phyloP scores from a whole-genome alignment of 1,140 invertebrate species.

The Drosophila orosa region DNA sequence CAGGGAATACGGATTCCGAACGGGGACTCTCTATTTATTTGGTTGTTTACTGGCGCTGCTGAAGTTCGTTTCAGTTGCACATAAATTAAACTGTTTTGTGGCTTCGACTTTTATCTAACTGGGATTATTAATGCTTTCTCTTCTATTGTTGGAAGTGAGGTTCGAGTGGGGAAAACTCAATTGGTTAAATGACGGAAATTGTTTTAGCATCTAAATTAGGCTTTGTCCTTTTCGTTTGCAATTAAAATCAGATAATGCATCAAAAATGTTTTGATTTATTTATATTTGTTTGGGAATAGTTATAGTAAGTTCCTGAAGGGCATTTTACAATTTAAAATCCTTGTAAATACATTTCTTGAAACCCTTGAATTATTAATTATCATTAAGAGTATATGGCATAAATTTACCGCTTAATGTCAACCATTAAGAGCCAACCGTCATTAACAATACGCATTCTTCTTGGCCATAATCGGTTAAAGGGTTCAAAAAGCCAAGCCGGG shows the following conservation, averaged over 20 bases:
- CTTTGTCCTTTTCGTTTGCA: neutral
- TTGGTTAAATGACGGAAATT: conserved; percentile 28
- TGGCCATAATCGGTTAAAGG: conserved; percentile 41
- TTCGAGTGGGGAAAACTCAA: conserved; percentile 6
- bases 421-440: conserved; percentile 25
- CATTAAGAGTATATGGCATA: conserved; percentile 2
- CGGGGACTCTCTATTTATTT: conserved; percentile 7
- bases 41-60: neutral
- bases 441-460: conserved; percentile 23
- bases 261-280: neutral
- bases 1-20: conserved; percentile 5
- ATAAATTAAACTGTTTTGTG: conserved; percentile 41
- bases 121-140: conserved; percentile 40
- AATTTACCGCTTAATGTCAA: conserved; percentile 5
- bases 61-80: conserved; percentile 10
- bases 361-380: neutral
- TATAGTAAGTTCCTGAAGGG: neutral
- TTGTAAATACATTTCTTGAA: neutral
- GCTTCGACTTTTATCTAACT: conserved; percentile 24
- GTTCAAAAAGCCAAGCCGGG: conserved; percentile 39
- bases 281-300: neutral
- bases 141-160: neutral
- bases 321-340: too few relatives aligned
- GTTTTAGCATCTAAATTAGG: conserved; percentile 19
- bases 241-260: neutral